A percentile compares a stretch with the other conserved stretches of the same genome.
These are phyloP conservation scores for Hirtodrosophila cameraria DNA, from an alignment of 2,888 invertebrate species.

Conservation along the genomic window DNA sequence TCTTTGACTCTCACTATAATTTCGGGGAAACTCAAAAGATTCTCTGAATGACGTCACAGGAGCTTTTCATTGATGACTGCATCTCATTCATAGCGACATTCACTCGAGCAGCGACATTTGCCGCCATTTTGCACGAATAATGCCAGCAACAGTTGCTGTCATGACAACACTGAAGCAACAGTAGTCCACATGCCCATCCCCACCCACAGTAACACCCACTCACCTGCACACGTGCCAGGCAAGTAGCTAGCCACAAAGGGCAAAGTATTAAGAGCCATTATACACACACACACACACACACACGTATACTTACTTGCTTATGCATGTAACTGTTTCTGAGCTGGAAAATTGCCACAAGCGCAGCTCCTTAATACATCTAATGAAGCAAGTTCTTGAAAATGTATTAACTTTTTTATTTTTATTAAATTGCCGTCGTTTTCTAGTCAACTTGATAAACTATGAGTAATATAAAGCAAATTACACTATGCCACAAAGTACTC, in stretches of 20 bases:
- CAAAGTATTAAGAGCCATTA: slow-evolving; percentile 49
- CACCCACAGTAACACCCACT: slow-evolving; percentile 17
- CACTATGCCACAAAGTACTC: too few species aligned
- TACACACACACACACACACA: not conserved
- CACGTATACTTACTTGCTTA: not conserved
- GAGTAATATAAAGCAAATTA: too few species aligned
- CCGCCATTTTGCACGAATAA: slow-evolving; percentile 43
- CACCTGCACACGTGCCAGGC: slow-evolving; percentile 51
- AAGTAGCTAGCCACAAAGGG: slow-evolving; percentile 60
- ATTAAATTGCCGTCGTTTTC: not conserved
- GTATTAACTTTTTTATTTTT: not conserved
- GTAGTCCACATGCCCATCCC: slow-evolving; percentile 6
- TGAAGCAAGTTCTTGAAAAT: slow-evolving; percentile 21
- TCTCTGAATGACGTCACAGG: slow-evolving; percentile 39
- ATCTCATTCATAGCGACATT: slow-evolving; percentile 40
- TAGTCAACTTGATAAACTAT: slow-evolving; percentile 4
- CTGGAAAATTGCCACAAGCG: not conserved
- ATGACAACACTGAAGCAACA: slow-evolving; percentile 27
- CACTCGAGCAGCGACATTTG: slow-evolving; percentile 27
- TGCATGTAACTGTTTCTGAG: slow-evolving; percentile 9
- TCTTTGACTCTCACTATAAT: slow-evolving; percentile 7
- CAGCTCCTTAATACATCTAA: not conserved
- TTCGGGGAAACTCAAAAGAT: not conserved
- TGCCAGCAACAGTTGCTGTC: slow-evolving; percentile 44
- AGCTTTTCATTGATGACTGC: slow-evolving; percentile 68